phyloP scores from a whole-genome alignment of 1,140 invertebrate genomes.

The Lucilia sericata region DNA sequence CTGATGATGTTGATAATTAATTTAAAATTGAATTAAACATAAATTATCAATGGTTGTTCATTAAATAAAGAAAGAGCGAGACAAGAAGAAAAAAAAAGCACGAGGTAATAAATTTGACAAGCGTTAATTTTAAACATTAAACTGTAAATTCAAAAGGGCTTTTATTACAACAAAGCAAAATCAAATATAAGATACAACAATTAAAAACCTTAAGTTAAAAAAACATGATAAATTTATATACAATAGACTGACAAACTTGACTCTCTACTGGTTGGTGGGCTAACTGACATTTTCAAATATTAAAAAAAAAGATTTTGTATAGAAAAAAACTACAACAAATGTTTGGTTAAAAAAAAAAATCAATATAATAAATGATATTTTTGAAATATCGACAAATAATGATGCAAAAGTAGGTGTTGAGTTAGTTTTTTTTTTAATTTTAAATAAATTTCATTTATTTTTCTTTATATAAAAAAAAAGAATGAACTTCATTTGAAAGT shows the following conservation, averaged over 20 bases:
- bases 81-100: not conserved
- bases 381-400: constrained; percentile 40
- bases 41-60: constrained; percentile 34
- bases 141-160: not conserved
- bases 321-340: not conserved
- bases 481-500: constrained; percentile 22
- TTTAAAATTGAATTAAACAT: constrained; percentile 42
- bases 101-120: constrained; percentile 32
- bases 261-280: not conserved
- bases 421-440: not conserved
- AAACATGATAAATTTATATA: constrained; percentile 33
- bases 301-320: not conserved
- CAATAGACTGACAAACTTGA: constrained; percentile 13
- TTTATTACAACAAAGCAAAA: not conserved
- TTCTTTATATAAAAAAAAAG: not conserved
- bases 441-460: not conserved
- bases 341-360: not conserved
- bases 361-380: constrained; percentile 41
- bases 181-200: not conserved
- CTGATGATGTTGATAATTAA: constrained; percentile 19
- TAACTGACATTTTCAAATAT: constrained; percentile 25
- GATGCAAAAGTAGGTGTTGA: constrained; percentile 40
- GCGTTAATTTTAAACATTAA: constrained; percentile 26
- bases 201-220: not conserved
- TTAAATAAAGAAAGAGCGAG: not conserved